Base-by-base conservation (phyloP, 1,140 invertebrate genomes). In the Sarcophaga bullata region DNA sequence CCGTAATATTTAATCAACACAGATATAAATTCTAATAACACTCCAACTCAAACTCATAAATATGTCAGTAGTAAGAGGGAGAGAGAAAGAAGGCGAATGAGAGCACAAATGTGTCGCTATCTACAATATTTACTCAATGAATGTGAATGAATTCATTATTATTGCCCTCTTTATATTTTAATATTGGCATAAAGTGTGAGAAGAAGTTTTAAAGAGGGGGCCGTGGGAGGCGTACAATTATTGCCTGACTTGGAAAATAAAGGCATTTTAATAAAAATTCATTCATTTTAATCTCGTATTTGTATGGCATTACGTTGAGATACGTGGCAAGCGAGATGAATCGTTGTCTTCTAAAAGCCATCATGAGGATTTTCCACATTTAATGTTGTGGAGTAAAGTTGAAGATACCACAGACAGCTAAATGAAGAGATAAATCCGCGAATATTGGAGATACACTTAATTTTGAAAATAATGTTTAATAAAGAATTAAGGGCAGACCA, bases 21-120 rank as follows among this genome's bases (percentile, higher is more conserved):
- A 17, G 62, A 68, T 19, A 68, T 68, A 68, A 68, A 68, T 68
- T 68, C 62, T 68, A 68, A 68, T 68, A 19, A 68, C 62, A 68
- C 62, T 68, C 19, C 19, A n/a, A 68, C 62, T 68, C 19, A 17
- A 68, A 68, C 62, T 19, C 62, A 68, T 68, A 68, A 68, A 68
- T 68, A 68, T 68, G 62, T 68, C 62, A 68, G 62, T 68, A 68
- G n/a, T n/a, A n/a, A n/a, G n/a, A n/a, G n/a, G n/a, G n/a, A n/a
- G n/a, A n/a, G n/a, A n/a, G 62, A 37, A 37, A 37, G 25, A 37
- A 37, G 4, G 25, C 25, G 25, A 37, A 4, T 37, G 25, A 37
- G 25, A 37, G 4, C 25, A 37, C 25, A 37, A 37, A 37, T 37
- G 25, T 68, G 17, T 68, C 62, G 25, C 25, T 37, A 68, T 19